Percentiles rank a stretch among this genome's conserved stretches.
These are phyloP conservation scores for Archilochus colubris DNA, from an alignment of 2,113 vertebrate species.

Conservation along the genomic window DNA sequence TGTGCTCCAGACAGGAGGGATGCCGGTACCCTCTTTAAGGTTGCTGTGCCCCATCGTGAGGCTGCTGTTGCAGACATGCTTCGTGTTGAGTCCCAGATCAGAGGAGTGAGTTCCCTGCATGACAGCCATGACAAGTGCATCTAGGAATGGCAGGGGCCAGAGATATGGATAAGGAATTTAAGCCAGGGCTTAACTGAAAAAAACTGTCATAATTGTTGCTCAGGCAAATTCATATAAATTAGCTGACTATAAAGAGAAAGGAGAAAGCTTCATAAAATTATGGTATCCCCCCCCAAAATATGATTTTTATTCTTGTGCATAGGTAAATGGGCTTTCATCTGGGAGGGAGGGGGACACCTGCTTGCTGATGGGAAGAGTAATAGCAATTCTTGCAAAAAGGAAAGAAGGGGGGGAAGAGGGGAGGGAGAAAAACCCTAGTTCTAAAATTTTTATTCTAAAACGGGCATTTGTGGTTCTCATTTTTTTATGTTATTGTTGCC, in stretches of 20 bases:
- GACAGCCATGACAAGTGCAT: background rate
- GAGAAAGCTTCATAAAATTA: background rate
- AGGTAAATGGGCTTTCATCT: background rate
- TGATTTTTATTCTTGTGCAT: background rate
- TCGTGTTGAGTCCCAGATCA: background rate
- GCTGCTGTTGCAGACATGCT: background rate
- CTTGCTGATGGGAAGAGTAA: background rate
- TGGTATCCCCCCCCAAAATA: background rate
- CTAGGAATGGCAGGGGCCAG: background rate
- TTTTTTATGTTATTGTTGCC: conserved; percentile 37
- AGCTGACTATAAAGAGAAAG: background rate
- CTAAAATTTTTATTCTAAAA: background rate
- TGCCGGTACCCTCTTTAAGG: background rate
- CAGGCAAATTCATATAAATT: background rate
- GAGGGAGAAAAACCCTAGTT: background rate
- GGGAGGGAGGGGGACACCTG: background rate
- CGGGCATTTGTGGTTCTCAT: background rate
- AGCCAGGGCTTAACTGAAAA: background rate
- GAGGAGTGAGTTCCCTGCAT: background rate
- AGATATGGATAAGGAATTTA: background rate
- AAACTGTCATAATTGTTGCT: background rate
- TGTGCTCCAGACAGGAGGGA: background rate
- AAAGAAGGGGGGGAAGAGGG: background rate
- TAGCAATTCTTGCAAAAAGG: background rate
- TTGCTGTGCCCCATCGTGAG: background rate